phyloP scores from a whole-genome alignment of 2,113 vertebrate species.

The Suricata suricatta region DNA sequence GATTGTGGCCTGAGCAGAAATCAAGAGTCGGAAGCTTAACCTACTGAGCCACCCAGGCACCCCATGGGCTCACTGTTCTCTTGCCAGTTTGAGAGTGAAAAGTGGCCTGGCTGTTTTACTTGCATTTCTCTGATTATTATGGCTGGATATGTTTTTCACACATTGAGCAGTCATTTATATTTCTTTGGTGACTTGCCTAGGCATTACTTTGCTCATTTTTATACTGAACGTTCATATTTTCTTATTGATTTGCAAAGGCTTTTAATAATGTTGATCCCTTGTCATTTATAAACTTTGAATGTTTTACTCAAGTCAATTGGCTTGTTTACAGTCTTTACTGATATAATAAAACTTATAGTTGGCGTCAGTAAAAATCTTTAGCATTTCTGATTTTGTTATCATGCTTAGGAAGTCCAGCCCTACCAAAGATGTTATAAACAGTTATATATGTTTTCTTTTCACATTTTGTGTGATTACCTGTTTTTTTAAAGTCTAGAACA shows the following conservation, averaged over 20 bases:
- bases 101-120: background rate
- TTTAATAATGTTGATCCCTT: conserved; percentile 61
- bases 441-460: background rate
- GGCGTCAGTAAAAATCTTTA: conserved; percentile 34
- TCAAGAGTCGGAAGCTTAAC: no score
- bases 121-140: background rate
- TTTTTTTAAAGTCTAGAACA: background rate
- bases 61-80: background rate
- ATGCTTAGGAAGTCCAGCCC: background rate
- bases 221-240: conserved; percentile 11
- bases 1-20: no score
- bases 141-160: background rate
- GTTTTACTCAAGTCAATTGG: conserved; percentile 56
- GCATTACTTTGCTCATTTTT: background rate
- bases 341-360: conserved; percentile 49
- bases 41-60: background rate
- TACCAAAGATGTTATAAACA: background rate
- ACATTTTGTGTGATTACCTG: background rate
- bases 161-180: background rate
- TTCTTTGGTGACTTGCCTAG: background rate
- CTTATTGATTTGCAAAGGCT: conserved; percentile 53
- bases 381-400: conserved; percentile 42
- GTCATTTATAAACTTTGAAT: conserved; percentile 37
- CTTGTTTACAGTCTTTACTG: conserved; percentile 59
- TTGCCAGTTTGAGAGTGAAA: conserved; percentile 9